Conservation (phyloP, 2,113 vertebrate species). For the Dasyurus viverrinus region DNA sequence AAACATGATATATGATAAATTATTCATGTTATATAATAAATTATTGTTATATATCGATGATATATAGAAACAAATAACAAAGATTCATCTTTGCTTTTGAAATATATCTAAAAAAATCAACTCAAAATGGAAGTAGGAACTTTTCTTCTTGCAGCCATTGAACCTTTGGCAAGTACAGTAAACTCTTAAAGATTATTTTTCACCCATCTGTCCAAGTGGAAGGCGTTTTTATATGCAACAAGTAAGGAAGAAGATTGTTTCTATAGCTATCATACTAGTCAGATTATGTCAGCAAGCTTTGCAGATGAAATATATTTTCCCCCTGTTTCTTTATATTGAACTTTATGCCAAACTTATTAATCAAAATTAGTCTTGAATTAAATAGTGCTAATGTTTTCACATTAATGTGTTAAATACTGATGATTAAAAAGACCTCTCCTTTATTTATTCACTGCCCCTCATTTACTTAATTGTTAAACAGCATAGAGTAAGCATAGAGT, state of each 20-base stretch:
- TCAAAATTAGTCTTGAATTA: conserved; percentile 65
- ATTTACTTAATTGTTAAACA: conserved; percentile 63
- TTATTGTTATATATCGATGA: background rate
- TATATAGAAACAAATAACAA: conserved; percentile 48
- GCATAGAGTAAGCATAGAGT: too few species aligned
- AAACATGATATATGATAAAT: conserved; percentile 29
- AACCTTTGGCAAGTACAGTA: conserved; percentile 74
- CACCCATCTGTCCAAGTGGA: conserved; percentile 56
- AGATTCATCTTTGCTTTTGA: conserved; percentile 43
- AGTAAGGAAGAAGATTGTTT: conserved; percentile 66
- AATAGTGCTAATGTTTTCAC: conserved; percentile 66
- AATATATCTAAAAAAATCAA: conserved; percentile 69
- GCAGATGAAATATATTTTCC: conserved; percentile 56
- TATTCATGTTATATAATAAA: background rate
- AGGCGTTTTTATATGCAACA: conserved; percentile 62
- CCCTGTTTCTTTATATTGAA: conserved; percentile 54
- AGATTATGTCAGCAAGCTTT: conserved; percentile 71
- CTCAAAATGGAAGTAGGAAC: conserved; percentile 70
- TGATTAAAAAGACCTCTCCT: conserved; percentile 48
- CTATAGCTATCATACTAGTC: conserved; percentile 65
- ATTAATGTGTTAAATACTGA: conserved; percentile 39
- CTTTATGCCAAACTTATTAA: conserved; percentile 54
- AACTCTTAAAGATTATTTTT: conserved; percentile 76
- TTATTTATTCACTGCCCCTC: conserved; percentile 60
- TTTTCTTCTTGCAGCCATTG: conserved; percentile 73